phyloP scores from a whole-genome alignment of 2,113 vertebrate genomes.

The Phycodurus eques region DNA sequence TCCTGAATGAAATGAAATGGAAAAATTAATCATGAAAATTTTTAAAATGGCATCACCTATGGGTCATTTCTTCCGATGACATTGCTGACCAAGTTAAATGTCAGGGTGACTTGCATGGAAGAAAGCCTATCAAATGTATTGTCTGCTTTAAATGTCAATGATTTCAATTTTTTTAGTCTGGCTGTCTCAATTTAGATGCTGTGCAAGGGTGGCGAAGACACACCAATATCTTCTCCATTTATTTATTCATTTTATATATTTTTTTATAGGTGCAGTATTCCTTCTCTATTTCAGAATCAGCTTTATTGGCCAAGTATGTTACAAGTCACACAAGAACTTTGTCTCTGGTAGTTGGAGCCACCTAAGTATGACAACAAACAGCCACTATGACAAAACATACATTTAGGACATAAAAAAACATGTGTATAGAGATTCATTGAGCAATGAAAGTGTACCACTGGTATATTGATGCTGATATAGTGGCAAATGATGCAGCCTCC shows the following conservation, averaged over 20 bases:
- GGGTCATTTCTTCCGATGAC: neutral
- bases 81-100: slow-evolving; percentile 3
- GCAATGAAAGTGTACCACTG: too few species aligned
- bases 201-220: neutral
- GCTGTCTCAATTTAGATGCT: neutral
- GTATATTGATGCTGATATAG: too few species aligned
- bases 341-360: too few species aligned
- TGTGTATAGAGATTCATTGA: too few species aligned
- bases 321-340: too few species aligned
- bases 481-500: too few species aligned
- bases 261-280: neutral
- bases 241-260: neutral
- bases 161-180: neutral
- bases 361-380: too few species aligned
- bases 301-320: too few species aligned
- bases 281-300: too few species aligned
- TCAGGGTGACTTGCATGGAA: neutral
- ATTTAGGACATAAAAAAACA: too few species aligned
- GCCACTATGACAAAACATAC: too few species aligned
- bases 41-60: neutral
- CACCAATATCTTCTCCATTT: neutral
- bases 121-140: neutral
- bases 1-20: neutral
- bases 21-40: neutral
- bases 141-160: slow-evolving; percentile 13